Percentiles rank a stretch among this genome's conserved stretches.
Conservation (phyloP, 92 coral and sea anemone genomes). For the Chrysogorgia sp. region DNA sequence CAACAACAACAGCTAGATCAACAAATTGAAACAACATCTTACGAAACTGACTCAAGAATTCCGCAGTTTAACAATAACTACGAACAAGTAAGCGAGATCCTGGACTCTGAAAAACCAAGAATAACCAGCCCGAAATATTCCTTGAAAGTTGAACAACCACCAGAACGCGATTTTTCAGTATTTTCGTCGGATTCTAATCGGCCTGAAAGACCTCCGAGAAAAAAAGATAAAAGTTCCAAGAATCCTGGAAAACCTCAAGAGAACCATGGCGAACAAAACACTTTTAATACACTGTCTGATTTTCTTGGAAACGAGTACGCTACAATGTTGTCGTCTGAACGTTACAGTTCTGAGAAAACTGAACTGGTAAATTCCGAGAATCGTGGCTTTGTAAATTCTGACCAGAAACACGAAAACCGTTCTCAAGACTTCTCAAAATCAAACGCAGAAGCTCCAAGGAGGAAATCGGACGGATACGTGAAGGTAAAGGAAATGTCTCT, state of each 20-base stretch:
- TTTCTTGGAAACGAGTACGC: not conserved
- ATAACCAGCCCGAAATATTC: not conserved
- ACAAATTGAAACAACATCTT: not conserved
- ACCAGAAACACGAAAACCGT: not conserved
- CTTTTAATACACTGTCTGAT: not conserved
- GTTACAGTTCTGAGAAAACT: no score
- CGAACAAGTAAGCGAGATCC: conserved; percentile 9
- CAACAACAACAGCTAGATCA: not conserved
- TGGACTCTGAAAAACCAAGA: not conserved
- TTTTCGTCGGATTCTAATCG: not conserved
- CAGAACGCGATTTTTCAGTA: not conserved
- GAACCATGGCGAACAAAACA: not conserved
- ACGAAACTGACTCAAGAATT: not conserved
- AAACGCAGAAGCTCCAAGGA: not conserved
- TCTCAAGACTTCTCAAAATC: not conserved
- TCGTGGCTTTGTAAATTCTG: no score
- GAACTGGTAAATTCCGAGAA: no score
- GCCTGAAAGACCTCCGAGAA: conserved; percentile 37
- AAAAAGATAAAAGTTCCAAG: conserved; percentile 29
- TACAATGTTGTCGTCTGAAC: not conserved
- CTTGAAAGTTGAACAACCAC: not conserved
- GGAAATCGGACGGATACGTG: conserved; percentile 5
- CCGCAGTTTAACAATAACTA: conserved; percentile 24
- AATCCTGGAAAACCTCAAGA: conserved; percentile 2
- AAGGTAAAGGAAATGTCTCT: conserved; percentile 7